Evolutionary conservation across 2,113 vertebrate genomes (phyloP).

Genomic region (Calonectris borealis): DNA sequence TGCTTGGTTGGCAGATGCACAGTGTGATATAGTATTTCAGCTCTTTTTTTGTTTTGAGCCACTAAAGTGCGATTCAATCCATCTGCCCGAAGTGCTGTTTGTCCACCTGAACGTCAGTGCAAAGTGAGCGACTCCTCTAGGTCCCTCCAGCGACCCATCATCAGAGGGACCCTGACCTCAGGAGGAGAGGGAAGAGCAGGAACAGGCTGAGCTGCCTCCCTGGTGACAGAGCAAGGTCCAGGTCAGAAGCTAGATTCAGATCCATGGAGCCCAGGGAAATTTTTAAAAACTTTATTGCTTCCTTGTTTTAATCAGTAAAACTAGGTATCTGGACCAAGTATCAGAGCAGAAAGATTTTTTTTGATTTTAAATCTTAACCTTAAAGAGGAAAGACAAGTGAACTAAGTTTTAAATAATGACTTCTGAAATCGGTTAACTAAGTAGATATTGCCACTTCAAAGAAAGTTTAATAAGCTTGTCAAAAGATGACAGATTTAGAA

Average conservation of each 20-base stretch:
- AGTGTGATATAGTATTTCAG: background rate
- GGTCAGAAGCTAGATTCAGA: background rate
- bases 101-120: background rate
- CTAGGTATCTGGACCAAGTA: background rate
- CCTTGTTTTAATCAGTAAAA: background rate
- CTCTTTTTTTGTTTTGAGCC: background rate
- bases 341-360: background rate
- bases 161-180: background rate
- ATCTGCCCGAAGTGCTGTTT: background rate
- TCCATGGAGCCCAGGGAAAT: background rate
- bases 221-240: background rate
- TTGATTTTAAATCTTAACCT: background rate
- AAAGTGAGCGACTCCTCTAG: background rate
- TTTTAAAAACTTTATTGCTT: background rate
- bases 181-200: background rate
- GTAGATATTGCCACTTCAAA: conserved; percentile 10
- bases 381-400: background rate
- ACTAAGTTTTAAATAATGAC: background rate
- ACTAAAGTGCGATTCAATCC: background rate
- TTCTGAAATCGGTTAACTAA: background rate
- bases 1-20: background rate
- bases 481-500: background rate
- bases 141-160: no score
- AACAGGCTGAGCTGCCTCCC: background rate
- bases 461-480: background rate